phyloP scores from a whole-genome alignment of 1,140 invertebrate genomes.

The Leptinotarsa lineolata region DNA sequence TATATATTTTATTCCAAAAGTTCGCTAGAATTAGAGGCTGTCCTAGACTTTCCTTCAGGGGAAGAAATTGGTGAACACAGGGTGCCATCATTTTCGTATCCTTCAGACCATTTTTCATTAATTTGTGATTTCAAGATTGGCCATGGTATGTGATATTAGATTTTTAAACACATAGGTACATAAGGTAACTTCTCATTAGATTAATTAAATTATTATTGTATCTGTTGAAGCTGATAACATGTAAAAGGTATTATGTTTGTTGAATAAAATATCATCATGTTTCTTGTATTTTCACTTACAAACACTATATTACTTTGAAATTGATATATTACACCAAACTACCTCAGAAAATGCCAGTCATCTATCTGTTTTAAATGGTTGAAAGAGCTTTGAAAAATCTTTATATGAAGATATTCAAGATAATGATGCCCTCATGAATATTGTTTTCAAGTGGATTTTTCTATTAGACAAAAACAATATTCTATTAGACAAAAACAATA shows the following conservation, averaged over 20 bases:
- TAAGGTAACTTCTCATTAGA: background rate
- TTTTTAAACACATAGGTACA: background rate
- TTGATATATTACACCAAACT: no score
- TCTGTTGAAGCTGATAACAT: background rate
- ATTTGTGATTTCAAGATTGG: slow-evolving; percentile 67
- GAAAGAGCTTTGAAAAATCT: no score
- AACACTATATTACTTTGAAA: no score
- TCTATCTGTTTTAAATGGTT: no score
- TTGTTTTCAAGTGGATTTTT: no score
- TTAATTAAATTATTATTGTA: slow-evolving; percentile 11
- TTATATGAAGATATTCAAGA: no score
- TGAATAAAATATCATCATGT: background rate
- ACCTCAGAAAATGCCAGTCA: no score
- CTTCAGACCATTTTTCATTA: slow-evolving; percentile 81
- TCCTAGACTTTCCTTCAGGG: slow-evolving; percentile 68
- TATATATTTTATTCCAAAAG: slow-evolving; percentile 74
- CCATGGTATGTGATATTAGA: slow-evolving; percentile 11
- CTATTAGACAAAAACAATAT: no score
- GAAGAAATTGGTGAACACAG: slow-evolving; percentile 70
- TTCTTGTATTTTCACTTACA: no score
- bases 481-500: no score
- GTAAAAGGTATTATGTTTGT: background rate
- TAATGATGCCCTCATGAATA: no score
- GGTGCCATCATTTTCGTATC: slow-evolving; percentile 72
- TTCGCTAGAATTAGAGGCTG: slow-evolving; percentile 62